Percentiles rank a stretch among this genome's conserved stretches.
phyloP scores from a whole-genome alignment of 2,797 vertebrate genomes.

The Discoglossus pictus region DNA sequence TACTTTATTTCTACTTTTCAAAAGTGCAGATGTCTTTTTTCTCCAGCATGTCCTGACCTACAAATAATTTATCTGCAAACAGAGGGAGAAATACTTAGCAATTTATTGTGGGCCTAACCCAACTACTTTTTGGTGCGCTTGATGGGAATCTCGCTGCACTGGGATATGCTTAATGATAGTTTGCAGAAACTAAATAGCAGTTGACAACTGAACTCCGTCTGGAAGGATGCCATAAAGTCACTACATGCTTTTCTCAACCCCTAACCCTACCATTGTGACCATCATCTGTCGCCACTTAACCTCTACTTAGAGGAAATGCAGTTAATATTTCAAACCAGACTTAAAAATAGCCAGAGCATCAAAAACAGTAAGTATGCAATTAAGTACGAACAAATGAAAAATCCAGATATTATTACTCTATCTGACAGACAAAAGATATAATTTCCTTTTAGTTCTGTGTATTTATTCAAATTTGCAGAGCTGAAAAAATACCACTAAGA shows the following conservation, averaged over 20 bases:
- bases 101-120: conserved; percentile 13
- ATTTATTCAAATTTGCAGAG: too few species aligned
- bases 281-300: conserved; percentile 29
- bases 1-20: too few species aligned
- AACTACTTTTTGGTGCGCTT: conserved; percentile 1
- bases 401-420: conserved; percentile 24
- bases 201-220: conserved; percentile 21
- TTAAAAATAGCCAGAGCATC: conserved; percentile 38
- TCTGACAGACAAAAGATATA: conserved; percentile 40
- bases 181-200: conserved; percentile 23
- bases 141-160: conserved; percentile 10
- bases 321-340: conserved; percentile 5
- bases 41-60: conserved; percentile 22
- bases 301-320: conserved; percentile 27
- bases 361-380: conserved; percentile 37
- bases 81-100: conserved; percentile 11
- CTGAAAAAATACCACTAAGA: too few species aligned
- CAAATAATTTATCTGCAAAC: conserved; percentile 26
- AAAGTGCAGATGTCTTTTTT: conserved; percentile 20
- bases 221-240: conserved; percentile 19
- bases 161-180: conserved; percentile 32
- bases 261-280: conserved; percentile 34
- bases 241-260: conserved; percentile 20
- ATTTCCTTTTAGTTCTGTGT: conserved; percentile 29
- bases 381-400: conserved; percentile 38